Percentiles rank a stretch among this genome's conserved stretches.
phyloP scores from a whole-genome alignment of 2,797 vertebrate genomes.

The Spinus pinus region DNA sequence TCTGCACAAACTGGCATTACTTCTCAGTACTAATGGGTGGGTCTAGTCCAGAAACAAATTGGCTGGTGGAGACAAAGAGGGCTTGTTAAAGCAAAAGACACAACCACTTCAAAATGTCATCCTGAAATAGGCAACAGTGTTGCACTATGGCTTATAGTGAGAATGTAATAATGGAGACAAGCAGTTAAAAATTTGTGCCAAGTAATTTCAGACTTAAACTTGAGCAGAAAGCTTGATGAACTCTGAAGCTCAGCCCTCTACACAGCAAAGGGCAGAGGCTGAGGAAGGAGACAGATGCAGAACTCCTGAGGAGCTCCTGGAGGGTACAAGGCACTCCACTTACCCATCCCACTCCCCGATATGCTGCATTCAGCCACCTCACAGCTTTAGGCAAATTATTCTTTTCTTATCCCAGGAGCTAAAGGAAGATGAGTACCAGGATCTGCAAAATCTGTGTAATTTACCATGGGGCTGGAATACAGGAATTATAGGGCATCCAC shows the following conservation, averaged over 20 bases:
- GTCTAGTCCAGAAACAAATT: neutral
- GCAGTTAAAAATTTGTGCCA: neutral
- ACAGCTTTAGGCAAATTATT: neutral
- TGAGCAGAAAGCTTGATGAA: neutral
- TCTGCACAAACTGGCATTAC: neutral
- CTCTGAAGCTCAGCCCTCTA: neutral
- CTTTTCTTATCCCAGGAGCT: neutral
- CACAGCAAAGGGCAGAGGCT: neutral
- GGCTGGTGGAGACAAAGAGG: neutral
- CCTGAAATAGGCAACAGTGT: neutral
- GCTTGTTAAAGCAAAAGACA: neutral
- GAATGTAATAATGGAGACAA: neutral
- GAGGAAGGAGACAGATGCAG: neutral
- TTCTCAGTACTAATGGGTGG: neutral
- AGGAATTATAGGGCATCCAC: neutral
- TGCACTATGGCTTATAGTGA: neutral
- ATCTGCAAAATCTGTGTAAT: neutral
- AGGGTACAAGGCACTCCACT: neutral
- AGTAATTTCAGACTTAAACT: neutral
- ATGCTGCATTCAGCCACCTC: neutral
- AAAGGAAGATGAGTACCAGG: rapidly evolving
- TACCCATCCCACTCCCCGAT: neutral
- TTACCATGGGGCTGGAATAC: neutral
- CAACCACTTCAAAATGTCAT: neutral
- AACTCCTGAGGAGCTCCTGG: rapidly evolving